Conservation (phyloP, 2,888 invertebrate species). For the Leucania comma region DNA sequence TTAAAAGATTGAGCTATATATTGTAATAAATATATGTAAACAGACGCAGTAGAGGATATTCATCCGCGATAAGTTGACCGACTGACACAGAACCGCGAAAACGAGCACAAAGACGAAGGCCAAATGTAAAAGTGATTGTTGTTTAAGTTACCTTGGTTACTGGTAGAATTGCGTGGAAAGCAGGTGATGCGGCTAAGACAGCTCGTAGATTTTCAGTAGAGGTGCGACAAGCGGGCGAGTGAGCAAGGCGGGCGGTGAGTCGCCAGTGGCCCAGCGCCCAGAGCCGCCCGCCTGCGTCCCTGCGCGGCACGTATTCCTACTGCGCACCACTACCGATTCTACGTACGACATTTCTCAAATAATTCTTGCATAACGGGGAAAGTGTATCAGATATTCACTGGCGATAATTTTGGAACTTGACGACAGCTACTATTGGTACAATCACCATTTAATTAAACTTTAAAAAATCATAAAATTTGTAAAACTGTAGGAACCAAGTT, state of each 20-base stretch:
- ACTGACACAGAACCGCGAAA: constrained; percentile 32
- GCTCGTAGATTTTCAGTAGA: constrained; percentile 14
- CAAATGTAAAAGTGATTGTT: not conserved
- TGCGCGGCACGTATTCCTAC: constrained; percentile 62
- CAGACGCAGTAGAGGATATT: constrained; percentile 28
- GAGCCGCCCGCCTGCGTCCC: constrained; percentile 70
- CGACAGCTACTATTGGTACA: not conserved
- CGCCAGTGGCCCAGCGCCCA: constrained; percentile 75
- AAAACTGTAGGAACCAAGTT: not conserved
- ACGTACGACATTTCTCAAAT: constrained; percentile 31
- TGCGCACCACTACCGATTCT: constrained; percentile 75
- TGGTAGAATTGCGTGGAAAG: constrained; percentile 34
- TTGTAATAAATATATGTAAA: constrained; percentile 33
- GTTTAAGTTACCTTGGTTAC: constrained; percentile 54
- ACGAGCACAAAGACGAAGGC: not conserved
- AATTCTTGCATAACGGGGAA: constrained; percentile 30
- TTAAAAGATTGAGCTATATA: not conserved
- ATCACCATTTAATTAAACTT: no score
- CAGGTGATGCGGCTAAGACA: constrained; percentile 25
- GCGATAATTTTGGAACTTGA: not conserved
- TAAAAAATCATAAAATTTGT: not conserved
- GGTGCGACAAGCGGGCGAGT: constrained; percentile 38
- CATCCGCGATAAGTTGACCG: constrained; percentile 32
- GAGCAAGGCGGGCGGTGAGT: constrained; percentile 72
- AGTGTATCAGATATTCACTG: constrained; percentile 18